These are phyloP conservation scores for Indri indri DNA, from an alignment of 2,113 vertebrate species.

Conservation along the genomic window DNA sequence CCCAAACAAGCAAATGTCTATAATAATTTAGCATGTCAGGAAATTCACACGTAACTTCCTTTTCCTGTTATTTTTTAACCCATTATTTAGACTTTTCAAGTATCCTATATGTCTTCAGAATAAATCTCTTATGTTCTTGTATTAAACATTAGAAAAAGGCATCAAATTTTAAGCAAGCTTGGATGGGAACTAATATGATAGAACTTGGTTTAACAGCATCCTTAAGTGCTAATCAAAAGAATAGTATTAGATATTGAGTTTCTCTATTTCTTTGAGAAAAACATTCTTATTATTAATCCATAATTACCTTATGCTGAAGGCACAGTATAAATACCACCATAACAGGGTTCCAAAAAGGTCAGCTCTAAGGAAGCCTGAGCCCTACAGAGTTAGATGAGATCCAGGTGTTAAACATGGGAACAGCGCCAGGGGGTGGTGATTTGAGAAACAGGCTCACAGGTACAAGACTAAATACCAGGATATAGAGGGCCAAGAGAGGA, in stretches of 20 bases:
- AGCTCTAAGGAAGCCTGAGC: background rate
- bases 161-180: background rate
- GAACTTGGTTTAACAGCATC: background rate
- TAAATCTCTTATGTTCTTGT: background rate
- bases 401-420: background rate
- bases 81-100: background rate
- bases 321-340: background rate
- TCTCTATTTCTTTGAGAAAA: background rate
- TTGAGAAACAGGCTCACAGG: background rate
- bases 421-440: background rate
- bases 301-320: background rate
- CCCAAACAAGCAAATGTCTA: slow-evolving; percentile 11
- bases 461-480: background rate
- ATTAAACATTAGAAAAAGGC: background rate
- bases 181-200: background rate
- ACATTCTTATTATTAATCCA: background rate
- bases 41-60: background rate
- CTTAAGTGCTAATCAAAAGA: slow-evolving; percentile 23
- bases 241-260: background rate
- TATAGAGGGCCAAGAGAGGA: background rate
- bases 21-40: background rate
- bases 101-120: background rate
- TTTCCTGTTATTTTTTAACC: background rate
- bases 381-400: background rate
- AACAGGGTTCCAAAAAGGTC: background rate